Conservation (phyloP, 1,140 invertebrate genomes). For the Magallana angulata region DNA sequence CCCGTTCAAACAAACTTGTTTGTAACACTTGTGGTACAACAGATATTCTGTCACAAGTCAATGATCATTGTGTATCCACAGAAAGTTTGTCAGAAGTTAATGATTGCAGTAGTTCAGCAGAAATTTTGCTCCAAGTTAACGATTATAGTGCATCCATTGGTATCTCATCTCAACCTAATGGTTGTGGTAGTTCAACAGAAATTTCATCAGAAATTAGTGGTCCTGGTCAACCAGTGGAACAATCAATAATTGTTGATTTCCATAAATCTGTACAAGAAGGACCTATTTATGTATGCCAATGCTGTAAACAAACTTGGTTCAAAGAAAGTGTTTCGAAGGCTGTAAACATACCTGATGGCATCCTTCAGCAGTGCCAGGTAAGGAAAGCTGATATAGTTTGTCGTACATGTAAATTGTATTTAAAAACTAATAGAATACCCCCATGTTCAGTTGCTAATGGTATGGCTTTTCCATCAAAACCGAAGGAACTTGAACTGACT, state of each 20-base stretch:
- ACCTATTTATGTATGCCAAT: conserved; percentile 42
- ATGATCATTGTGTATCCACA: too few species aligned
- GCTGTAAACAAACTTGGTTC: conserved; percentile 56
- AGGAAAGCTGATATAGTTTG: conserved; percentile 45
- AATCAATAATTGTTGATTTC: neutral
- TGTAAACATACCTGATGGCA: neutral
- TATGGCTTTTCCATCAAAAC: conserved; percentile 52
- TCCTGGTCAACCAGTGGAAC: neutral
- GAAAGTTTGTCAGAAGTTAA: too few species aligned
- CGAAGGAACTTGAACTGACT: conserved; percentile 50
- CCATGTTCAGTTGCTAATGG: conserved; percentile 51
- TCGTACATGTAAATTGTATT: conserved; percentile 16
- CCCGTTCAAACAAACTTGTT: too few species aligned
- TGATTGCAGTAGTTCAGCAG: too few species aligned
- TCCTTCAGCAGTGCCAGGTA: neutral
- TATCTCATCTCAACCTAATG: too few species aligned
- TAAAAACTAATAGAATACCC: conserved; percentile 43
- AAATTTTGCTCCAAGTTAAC: too few species aligned
- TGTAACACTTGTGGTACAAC: too few species aligned
- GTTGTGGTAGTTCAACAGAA: too few species aligned
- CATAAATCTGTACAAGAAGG: conserved; percentile 35
- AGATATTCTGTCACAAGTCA: too few species aligned
- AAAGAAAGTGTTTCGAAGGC: conserved; percentile 43
- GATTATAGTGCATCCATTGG: too few species aligned
- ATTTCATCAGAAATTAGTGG: too few species aligned